phyloP scores from a whole-genome alignment of 1,140 invertebrate species.

The Phocides pigmalion region DNA sequence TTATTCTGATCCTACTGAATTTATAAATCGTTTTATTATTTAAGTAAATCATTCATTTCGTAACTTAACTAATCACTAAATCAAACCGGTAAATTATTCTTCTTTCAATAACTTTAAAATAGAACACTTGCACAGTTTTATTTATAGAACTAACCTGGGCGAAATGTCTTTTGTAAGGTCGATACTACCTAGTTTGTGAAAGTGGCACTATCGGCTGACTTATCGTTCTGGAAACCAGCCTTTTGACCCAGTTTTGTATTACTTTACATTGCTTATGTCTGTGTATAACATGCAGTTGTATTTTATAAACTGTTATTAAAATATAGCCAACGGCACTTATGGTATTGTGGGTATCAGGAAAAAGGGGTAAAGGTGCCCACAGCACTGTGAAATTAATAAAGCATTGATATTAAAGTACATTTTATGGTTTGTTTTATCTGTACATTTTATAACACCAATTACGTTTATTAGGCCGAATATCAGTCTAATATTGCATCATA shows the following conservation, averaged over 20 bases:
- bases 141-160: slow-evolving; percentile 10
- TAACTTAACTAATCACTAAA: too few relatives aligned
- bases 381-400: too few relatives aligned
- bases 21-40: too few relatives aligned
- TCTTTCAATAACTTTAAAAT: background rate
- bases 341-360: too few relatives aligned
- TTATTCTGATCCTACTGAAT: background rate
- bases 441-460: too few relatives aligned
- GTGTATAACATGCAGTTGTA: background rate
- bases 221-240: slow-evolving; percentile 30
- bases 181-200: slow-evolving; percentile 29
- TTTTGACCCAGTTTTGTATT: slow-evolving; percentile 40
- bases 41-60: too few relatives aligned
- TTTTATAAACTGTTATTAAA: background rate
- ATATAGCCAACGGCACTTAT: too few relatives aligned
- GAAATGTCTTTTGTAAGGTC: slow-evolving; percentile 9
- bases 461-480: background rate
- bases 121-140: background rate
- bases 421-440: too few relatives aligned
- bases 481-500: background rate
- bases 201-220: slow-evolving; percentile 40
- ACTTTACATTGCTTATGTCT: slow-evolving; percentile 13
- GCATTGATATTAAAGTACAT: too few relatives aligned
- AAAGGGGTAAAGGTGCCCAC: too few relatives aligned
- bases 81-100: too few relatives aligned